Conservation (phyloP, 2,888 invertebrate species). For the Nemoura dubitans region DNA sequence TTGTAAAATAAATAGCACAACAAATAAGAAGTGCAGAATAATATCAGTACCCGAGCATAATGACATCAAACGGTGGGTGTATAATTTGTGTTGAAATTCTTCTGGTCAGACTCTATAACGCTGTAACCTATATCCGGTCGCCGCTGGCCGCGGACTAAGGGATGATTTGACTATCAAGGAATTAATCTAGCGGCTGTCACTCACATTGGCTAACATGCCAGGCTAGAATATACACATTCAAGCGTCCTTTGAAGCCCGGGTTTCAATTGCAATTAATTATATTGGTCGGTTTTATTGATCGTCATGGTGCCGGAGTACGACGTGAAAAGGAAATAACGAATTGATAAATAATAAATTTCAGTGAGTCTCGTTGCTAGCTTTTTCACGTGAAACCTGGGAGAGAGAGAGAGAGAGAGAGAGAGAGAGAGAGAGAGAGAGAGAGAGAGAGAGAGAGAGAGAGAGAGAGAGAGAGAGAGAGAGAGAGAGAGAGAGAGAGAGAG, state of each 20-base stretch:
- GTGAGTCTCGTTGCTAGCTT: background rate
- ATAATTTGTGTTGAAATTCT: no score
- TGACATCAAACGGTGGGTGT: no score
- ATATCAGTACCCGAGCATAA: no score
- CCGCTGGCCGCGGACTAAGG: background rate
- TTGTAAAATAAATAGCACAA: no score
- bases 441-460: background rate
- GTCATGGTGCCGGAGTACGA: background rate
- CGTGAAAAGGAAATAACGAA: background rate
- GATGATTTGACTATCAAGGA: background rate
- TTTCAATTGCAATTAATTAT: background rate
- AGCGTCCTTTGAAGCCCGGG: background rate
- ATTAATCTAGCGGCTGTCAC: background rate
- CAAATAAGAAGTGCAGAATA: no score
- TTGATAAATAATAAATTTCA: conserved; percentile 5
- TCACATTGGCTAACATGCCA: background rate
- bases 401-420: background rate
- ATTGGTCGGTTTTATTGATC: conserved; percentile 7
- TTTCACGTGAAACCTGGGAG: background rate
- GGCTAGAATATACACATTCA: background rate
- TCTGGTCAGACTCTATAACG: background rate
- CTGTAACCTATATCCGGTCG: no score
- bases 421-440: background rate
- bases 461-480: background rate
- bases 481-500: background rate